Base-by-base conservation (phyloP, 2,113 vertebrate species). In the Dipodomys stephensi region DNA sequence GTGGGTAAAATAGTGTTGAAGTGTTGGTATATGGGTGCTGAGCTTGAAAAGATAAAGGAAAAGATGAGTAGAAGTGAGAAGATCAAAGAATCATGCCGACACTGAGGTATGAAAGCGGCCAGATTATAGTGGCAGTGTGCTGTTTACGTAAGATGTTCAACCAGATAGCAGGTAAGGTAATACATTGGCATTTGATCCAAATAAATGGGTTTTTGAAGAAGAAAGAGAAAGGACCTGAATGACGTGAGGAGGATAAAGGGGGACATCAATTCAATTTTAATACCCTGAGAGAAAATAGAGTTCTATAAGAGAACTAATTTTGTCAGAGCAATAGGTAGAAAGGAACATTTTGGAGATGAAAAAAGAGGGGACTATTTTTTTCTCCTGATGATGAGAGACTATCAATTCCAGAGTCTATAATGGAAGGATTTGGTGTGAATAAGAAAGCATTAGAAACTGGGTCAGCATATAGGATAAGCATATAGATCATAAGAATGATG, bases 291-390 rank as follows among this genome's bases (percentile, higher is more conserved):
- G 49, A 20, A 73, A 91, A n/a, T 16, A 80, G 28, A 18, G 53
- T 46, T 25, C n/a, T 64, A 91, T 72, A 15, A 73, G 20, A 67
- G 39, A 74, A 39, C 7, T 20, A 68, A 30, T 28, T 67, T 83
- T 90, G 23, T n/a, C n/a, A 69, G 8, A 49, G 23, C 9, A 83
- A 85, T 16, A 39, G 53, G n/a, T 10, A 86, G 30, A 79, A 86
- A 90, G 19, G 20, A 90, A 92, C n/a, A 64, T 73, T 92, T 91
- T 73, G 46, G 16, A 62, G 72, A 74, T 78, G 46, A 87, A 77
- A 72, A 87, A 68, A 76, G 10, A 74, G n/a, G 9, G 7, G 67
- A 32, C 27, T n/a, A 2, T 57, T 62, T 53, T 79, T 72, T 39
- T 28, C 57, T 67, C 67, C 81, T 71, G 12, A 39, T 77, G 25